Evolutionary conservation across 2,888 invertebrate species (phyloP).

Genomic region (Zhengitettix transpicula): DNA sequence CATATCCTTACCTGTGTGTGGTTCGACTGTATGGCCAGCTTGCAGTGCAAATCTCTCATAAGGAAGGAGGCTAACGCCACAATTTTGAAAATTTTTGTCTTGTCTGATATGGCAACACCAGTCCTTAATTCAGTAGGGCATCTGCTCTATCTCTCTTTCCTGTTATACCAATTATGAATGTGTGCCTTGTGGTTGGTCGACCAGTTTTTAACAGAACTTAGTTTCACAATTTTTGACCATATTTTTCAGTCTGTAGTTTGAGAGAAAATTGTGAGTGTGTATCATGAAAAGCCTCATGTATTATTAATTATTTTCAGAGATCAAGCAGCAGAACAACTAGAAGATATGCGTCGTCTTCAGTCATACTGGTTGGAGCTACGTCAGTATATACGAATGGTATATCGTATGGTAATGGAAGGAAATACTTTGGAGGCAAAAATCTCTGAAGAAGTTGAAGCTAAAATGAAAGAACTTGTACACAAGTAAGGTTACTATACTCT

Average conservation of each 20-base stretch:
- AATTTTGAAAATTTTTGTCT: no score
- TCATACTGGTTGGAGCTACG: constrained; percentile 31
- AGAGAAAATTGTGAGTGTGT: no score
- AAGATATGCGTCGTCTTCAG: constrained; percentile 28
- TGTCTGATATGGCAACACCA: no score
- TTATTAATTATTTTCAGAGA: constrained; percentile 15
- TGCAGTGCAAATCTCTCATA: no score
- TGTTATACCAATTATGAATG: no score
- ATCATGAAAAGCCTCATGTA: background rate
- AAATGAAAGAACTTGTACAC: constrained; percentile 27
- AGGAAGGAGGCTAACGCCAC: no score
- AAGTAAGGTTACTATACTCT: constrained; percentile 22
- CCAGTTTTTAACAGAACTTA: constrained; percentile 1
- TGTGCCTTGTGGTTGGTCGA: no score
- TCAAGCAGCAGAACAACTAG: constrained; percentile 22
- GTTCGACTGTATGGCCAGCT: no score
- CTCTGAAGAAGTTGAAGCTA: constrained; percentile 13
- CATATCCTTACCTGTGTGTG: no score
- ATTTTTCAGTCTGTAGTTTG: background rate
- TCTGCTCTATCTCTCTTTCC: no score
- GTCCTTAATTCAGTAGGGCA: no score
- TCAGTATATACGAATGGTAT: constrained; percentile 27
- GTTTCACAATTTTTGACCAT: background rate
- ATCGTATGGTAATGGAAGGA: constrained; percentile 23
- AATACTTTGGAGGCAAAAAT: constrained; percentile 11